These are phyloP conservation scores for Butorides virescens DNA, from an alignment of 2,113 vertebrate genomes.

Conservation along the genomic window DNA sequence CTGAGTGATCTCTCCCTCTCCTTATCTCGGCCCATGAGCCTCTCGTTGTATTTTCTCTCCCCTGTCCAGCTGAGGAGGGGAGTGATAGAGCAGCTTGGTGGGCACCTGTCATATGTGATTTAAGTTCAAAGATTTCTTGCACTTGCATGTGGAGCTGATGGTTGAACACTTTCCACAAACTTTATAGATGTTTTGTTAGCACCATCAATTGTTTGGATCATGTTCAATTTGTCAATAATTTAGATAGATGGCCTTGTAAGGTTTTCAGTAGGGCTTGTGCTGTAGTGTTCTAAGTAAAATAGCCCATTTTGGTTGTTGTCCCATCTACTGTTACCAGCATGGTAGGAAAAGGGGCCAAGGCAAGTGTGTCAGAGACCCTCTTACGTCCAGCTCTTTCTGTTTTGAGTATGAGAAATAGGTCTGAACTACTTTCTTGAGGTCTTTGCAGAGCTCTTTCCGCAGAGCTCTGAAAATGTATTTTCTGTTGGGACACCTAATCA, in stretches of 20 bases:
- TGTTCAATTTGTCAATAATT: not conserved
- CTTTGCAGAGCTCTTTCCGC: not conserved
- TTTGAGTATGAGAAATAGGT: not conserved
- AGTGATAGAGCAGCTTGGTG: too few relatives aligned
- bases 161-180: not conserved
- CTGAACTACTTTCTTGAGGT: not conserved
- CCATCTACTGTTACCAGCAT: not conserved
- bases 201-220: not conserved
- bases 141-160: not conserved
- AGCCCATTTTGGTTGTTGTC: not conserved
- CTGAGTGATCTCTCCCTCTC: too few relatives aligned
- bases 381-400: not conserved
- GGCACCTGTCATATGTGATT: not conserved
- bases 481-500: not conserved
- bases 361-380: not conserved
- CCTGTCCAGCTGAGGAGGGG: too few relatives aligned
- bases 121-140: not conserved
- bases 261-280: not conserved
- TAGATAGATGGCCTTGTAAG: not conserved
- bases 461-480: not conserved
- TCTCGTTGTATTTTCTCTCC: too few relatives aligned
- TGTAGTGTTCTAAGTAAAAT: not conserved
- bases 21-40: too few relatives aligned
- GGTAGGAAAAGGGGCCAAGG: not conserved
- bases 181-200: not conserved